Evolutionary conservation across 2,113 vertebrate genomes (phyloP).

Genomic region (Eleginops maclovinus): DNA sequence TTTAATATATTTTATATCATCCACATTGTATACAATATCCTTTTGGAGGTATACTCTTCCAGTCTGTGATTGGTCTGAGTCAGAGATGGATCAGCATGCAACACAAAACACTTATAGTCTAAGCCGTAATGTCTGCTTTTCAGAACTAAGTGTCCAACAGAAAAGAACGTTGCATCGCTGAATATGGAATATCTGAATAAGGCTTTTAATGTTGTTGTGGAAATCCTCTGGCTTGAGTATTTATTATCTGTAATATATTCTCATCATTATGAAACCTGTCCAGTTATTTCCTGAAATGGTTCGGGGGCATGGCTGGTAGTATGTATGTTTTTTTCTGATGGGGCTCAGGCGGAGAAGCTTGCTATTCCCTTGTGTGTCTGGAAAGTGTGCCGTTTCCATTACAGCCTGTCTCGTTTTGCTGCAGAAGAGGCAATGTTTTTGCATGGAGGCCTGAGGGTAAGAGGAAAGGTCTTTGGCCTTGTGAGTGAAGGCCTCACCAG

Average conservation of each 20-base stretch:
- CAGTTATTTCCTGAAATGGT: slow-evolving; percentile 72
- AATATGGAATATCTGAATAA: slow-evolving; percentile 2
- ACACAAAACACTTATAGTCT: slow-evolving; percentile 29
- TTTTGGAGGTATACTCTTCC: slow-evolving; percentile 9
- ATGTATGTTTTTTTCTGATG: slow-evolving; percentile 74
- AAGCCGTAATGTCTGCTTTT: slow-evolving; percentile 48
- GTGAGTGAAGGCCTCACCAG: slow-evolving; percentile 41
- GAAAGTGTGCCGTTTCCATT: slow-evolving; percentile 81
- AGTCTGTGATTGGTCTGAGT: slow-evolving; percentile 25
- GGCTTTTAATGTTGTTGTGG: slow-evolving; percentile 22
- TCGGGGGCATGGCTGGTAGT: slow-evolving; percentile 23
- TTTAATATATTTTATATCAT: slow-evolving; percentile 2
- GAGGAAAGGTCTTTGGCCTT: slow-evolving; percentile 51
- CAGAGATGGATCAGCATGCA: slow-evolving; percentile 14
- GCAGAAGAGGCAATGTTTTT: slow-evolving; percentile 78
- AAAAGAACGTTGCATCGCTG: slow-evolving; percentile 28
- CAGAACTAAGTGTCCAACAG: slow-evolving; percentile 30
- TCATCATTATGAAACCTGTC: slow-evolving; percentile 58
- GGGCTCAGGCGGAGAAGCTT: slow-evolving; percentile 79
- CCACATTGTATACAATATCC: slow-evolving; percentile 19
- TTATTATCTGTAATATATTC: slow-evolving; percentile 62
- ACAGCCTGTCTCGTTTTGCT: slow-evolving; percentile 76
- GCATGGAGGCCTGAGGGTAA: slow-evolving; percentile 64
- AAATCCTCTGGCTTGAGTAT: slow-evolving; percentile 25
- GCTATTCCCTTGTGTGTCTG: slow-evolving; percentile 87